A percentile compares a stretch with the other conserved stretches of the same genome.
These are phyloP conservation scores for Antigone vipio DNA, from an alignment of 2,113 vertebrate genomes.

Conservation along the genomic window DNA sequence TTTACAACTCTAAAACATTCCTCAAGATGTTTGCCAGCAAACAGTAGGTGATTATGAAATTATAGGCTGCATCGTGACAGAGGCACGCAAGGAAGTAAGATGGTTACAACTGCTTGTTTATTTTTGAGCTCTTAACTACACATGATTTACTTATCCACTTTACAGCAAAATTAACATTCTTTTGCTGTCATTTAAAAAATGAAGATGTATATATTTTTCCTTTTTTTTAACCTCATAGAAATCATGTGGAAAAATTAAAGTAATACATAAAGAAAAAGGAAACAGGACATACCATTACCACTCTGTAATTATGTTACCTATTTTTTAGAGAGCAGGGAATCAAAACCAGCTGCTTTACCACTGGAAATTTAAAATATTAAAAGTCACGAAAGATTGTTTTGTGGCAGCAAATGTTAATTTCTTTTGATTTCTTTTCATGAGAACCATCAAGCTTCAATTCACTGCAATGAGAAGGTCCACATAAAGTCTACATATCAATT, in stretches of 20 bases:
- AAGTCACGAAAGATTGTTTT: neutral
- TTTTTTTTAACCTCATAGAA: neutral
- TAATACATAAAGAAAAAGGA: conserved; percentile 1
- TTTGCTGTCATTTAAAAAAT: conserved; percentile 15
- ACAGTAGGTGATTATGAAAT: conserved; percentile 45
- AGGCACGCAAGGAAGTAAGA: neutral
- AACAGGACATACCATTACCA: neutral
- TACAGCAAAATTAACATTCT: conserved; percentile 24
- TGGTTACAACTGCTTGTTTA: conserved; percentile 26
- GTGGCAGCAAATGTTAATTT: neutral
- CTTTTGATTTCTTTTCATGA: neutral
- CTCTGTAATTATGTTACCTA: neutral
- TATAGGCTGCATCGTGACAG: neutral
- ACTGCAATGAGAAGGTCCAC: neutral
- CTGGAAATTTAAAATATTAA: neutral
- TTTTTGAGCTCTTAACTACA: conserved; percentile 19
- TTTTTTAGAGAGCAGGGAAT: neutral
- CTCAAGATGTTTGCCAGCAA: conserved; percentile 26
- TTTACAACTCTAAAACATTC: conserved; percentile 28
- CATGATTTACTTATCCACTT: conserved; percentile 22
- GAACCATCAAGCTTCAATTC: neutral
- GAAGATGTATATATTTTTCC: neutral
- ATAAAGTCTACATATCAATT: neutral
- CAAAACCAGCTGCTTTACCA: neutral
- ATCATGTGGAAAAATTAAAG: conserved; percentile 7